phyloP scores from a whole-genome alignment of 2,113 vertebrate genomes.

The Saccopteryx leptura region DNA sequence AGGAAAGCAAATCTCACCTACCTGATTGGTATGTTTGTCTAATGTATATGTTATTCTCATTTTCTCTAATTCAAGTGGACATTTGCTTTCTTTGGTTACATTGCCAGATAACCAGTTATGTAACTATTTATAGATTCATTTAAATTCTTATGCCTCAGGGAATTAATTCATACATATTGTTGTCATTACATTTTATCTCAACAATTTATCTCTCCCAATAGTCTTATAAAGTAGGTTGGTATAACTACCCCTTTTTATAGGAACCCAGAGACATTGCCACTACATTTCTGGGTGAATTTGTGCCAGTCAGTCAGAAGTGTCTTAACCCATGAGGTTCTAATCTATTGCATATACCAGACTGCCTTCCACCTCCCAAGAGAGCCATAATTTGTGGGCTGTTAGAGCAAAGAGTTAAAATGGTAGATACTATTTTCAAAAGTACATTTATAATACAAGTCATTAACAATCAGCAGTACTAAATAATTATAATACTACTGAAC shows the following conservation, averaged over 20 bases:
- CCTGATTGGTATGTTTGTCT: conserved; percentile 63
- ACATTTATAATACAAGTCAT: conserved; percentile 14
- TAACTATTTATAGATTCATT: conserved; percentile 77
- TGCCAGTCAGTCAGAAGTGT: conserved; percentile 56
- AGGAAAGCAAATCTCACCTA: conserved; percentile 73
- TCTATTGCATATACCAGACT: conserved; percentile 43
- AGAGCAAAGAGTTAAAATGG: conserved; percentile 56
- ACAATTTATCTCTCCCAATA: conserved; percentile 78
- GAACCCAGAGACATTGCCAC: conserved; percentile 64
- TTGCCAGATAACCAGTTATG: conserved; percentile 66
- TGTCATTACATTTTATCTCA: conserved; percentile 77
- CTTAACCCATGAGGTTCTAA: conserved; percentile 51
- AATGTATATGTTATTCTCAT: conserved; percentile 60
- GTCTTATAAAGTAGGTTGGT: conserved; percentile 72
- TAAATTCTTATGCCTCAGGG: conserved; percentile 55
- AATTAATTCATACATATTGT: conserved; percentile 72
- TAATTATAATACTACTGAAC: conserved; percentile 32
- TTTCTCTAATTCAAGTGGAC: conserved; percentile 75
- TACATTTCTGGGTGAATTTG: conserved; percentile 63
- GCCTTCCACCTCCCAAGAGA: conserved; percentile 6
- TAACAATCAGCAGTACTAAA: conserved; percentile 54
- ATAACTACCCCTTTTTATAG: conserved; percentile 71
- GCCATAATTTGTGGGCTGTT: conserved; percentile 51
- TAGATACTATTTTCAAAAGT: conserved; percentile 59
- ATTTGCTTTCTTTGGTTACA: conserved; percentile 75